These are phyloP conservation scores for Garra rufa DNA, from an alignment of 2,113 vertebrate species.

Conservation along the genomic window DNA sequence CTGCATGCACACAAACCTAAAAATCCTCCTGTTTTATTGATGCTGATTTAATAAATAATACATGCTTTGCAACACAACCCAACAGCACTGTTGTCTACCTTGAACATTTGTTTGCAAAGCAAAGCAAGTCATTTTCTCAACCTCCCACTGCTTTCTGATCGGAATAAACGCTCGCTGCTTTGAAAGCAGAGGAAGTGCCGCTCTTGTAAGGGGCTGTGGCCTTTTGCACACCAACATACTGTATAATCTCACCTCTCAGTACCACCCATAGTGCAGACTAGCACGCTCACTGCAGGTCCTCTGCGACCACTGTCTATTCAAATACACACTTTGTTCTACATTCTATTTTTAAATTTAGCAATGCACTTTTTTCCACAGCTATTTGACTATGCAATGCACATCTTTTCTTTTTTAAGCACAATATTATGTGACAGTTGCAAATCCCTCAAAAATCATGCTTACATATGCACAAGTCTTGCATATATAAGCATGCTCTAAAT, in stretches of 20 bases:
- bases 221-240: conserved; percentile 21
- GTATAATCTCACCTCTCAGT: conserved; percentile 3
- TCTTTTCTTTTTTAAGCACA: neutral
- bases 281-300: neutral
- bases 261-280: neutral
- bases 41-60: conserved; percentile 7
- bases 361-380: neutral
- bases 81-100: neutral
- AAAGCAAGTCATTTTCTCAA: neutral
- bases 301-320: neutral
- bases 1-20: neutral
- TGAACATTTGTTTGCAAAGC: neutral
- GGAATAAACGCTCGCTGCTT: neutral
- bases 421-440: neutral
- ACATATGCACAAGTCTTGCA: neutral
- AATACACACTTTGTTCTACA: neutral
- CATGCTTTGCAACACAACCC: neutral
- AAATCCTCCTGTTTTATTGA: neutral
- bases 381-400: neutral
- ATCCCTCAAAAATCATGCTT: neutral
- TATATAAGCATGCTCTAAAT: neutral
- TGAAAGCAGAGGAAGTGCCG: conserved; percentile 3
- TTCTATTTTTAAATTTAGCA: neutral
- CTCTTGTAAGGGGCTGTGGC: neutral
- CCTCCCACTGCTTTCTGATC: neutral